phyloP scores from a whole-genome alignment of 1,140 invertebrate genomes.

The Meloidogyne floridensis region DNA sequence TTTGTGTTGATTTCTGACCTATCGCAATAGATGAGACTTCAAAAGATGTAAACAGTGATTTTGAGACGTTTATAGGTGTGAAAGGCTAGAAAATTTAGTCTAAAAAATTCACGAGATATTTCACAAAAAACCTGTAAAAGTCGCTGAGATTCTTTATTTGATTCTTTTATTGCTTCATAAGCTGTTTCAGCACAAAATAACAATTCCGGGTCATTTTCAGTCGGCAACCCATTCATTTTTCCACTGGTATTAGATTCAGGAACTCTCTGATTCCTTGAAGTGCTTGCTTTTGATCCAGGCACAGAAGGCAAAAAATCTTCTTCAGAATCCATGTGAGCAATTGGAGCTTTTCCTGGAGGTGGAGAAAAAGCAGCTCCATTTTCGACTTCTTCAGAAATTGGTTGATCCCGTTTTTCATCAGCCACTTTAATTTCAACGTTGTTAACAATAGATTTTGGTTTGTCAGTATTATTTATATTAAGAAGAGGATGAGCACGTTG shows the following conservation, averaged over 20 bases:
- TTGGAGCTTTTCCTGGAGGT: conserved; percentile 44
- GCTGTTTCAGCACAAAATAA: conserved; percentile 45
- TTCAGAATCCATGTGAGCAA: conserved; percentile 56
- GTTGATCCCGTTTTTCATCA: background rate
- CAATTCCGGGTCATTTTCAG: conserved; percentile 40
- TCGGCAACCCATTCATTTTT: conserved; percentile 15
- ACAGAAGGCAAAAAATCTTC: conserved; percentile 40
- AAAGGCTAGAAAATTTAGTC: conserved; percentile 21
- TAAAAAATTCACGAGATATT: background rate
- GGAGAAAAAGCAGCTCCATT: conserved; percentile 19
- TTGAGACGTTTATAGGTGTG: conserved; percentile 3
- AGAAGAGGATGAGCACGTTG: conserved; percentile 43
- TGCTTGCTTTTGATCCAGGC: background rate
- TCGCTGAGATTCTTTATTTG: conserved; percentile 45
- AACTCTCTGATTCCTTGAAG: background rate
- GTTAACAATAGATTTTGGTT: conserved; percentile 3
- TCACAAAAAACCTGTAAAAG: conserved; percentile 28
- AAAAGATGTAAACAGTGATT: conserved; percentile 8
- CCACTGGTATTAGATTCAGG: background rate
- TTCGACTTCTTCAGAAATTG: background rate
- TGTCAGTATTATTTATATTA: conserved; percentile 37
- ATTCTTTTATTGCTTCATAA: conserved; percentile 53
- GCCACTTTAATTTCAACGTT: background rate
- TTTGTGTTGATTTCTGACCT: conserved; percentile 6
- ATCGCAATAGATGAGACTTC: background rate